phyloP scores from a whole-genome alignment of 1,140 invertebrate species.

The Popillia japonica region DNA sequence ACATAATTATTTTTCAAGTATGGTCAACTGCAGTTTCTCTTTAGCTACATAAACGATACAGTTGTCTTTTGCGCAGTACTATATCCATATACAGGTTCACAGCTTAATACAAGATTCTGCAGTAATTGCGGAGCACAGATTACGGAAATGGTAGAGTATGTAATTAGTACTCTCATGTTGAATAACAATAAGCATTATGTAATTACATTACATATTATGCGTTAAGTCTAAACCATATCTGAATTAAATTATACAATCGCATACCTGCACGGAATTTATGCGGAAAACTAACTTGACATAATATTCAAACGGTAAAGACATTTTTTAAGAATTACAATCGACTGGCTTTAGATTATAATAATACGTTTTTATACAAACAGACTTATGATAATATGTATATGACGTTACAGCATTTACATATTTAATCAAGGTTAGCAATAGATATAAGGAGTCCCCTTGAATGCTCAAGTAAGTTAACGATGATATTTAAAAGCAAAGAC shows the following conservation, averaged over 20 bases:
- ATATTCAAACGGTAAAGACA: slow-evolving; percentile 12
- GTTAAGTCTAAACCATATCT: background rate
- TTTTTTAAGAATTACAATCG: background rate
- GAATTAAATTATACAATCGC: slow-evolving; percentile 14
- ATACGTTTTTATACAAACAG: background rate
- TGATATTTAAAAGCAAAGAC: too few species aligned
- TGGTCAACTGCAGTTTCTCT: too few species aligned
- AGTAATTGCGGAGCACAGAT: background rate
- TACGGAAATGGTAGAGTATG: slow-evolving; percentile 16
- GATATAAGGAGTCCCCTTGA: too few species aligned
- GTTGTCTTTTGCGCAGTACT: too few species aligned
- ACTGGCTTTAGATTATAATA: background rate
- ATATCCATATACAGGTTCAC: too few species aligned
- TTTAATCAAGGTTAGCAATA: too few species aligned
- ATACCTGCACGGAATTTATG: slow-evolving; percentile 3
- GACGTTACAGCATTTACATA: too few species aligned
- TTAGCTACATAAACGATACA: too few species aligned
- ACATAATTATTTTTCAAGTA: too few species aligned
- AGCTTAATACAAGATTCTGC: background rate
- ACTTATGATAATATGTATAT: too few species aligned
- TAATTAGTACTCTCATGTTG: background rate
- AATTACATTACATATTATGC: background rate
- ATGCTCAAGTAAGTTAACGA: too few species aligned
- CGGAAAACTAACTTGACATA: slow-evolving; percentile 15
- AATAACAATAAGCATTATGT: slow-evolving; percentile 16